Evolutionary conservation across 2,797 vertebrate species (phyloP).

Genomic region (Gobionotothen gibberifrons): DNA sequence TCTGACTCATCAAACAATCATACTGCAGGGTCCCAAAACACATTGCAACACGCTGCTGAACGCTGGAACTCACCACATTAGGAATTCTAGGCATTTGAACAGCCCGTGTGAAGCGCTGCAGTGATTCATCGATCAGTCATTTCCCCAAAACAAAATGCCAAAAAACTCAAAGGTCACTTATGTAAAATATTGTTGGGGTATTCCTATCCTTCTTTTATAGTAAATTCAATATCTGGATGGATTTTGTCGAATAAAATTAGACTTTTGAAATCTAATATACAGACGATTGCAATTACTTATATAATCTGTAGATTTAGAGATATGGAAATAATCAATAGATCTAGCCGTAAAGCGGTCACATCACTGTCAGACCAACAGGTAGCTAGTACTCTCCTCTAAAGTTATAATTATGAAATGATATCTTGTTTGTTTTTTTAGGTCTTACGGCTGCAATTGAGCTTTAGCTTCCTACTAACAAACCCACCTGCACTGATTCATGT

Average conservation of each 20-base stretch:
- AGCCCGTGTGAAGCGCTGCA: not conserved
- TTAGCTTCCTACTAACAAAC: not conserved
- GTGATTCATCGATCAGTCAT: not conserved
- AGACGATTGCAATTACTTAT: not conserved
- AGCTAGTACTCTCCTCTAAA: not conserved
- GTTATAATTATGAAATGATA: too few species aligned
- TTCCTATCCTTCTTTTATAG: not conserved
- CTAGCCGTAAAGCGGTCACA: not conserved
- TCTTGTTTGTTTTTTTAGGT: too few species aligned
- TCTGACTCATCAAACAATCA: slow-evolving; percentile 38
- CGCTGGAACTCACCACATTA: not conserved
- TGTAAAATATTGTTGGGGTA: not conserved
- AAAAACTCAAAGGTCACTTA: not conserved
- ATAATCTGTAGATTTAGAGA: not conserved
- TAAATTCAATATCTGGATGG: not conserved
- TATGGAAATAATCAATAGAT: not conserved
- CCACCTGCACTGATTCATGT: not conserved
- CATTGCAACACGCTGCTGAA: slow-evolving; percentile 6
- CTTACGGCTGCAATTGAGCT: not conserved
- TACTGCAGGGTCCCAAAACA: not conserved
- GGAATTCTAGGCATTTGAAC: not conserved
- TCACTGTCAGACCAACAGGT: not conserved
- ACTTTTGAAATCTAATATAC: not conserved
- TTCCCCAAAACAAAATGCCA: not conserved
- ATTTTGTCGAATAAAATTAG: not conserved